Evolutionary conservation across 1,140 invertebrate species (phyloP).

Genomic region (Heliothis virescens): DNA sequence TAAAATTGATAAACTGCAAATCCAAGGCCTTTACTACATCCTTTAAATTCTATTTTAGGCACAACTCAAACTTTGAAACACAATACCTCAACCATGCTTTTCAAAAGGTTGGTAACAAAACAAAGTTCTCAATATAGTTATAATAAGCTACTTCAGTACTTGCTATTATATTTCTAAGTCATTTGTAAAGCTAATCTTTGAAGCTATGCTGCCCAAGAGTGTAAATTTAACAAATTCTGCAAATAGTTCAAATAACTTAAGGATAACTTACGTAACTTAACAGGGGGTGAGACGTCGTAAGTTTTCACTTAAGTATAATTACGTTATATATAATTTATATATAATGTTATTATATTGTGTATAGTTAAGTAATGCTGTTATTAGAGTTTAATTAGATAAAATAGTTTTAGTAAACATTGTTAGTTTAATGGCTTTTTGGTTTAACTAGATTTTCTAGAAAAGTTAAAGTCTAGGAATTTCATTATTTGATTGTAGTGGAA

Average conservation of each 20-base stretch:
- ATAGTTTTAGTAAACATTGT: neutral
- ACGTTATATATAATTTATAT: neutral
- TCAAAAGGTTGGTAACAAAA: constrained; percentile 8
- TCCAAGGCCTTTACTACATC: neutral
- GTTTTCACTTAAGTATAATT: constrained; percentile 3
- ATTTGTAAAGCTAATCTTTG: constrained; percentile 41
- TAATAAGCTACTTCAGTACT: neutral
- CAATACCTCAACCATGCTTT: neutral
- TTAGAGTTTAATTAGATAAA: constrained; percentile 8
- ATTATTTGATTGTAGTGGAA: no score
- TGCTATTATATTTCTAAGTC: constrained; percentile 16
- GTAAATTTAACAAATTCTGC: constrained; percentile 31
- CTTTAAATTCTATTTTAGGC: no score
- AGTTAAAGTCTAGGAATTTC: no score
- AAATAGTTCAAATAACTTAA: constrained; percentile 14
- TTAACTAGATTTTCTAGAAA: no score
- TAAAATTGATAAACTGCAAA: constrained; percentile 1
- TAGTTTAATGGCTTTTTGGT: neutral
- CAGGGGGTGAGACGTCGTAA: constrained; percentile 4
- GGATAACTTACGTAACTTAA: no score
- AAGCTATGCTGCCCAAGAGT: neutral
- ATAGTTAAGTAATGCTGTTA: constrained; percentile 16
- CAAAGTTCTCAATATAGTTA: neutral
- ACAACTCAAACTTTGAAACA: neutral
- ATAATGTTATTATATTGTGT: constrained; percentile 1